Evolutionary conservation across 2,113 vertebrate species (phyloP).

Genomic region (Crocuta crocuta): DNA sequence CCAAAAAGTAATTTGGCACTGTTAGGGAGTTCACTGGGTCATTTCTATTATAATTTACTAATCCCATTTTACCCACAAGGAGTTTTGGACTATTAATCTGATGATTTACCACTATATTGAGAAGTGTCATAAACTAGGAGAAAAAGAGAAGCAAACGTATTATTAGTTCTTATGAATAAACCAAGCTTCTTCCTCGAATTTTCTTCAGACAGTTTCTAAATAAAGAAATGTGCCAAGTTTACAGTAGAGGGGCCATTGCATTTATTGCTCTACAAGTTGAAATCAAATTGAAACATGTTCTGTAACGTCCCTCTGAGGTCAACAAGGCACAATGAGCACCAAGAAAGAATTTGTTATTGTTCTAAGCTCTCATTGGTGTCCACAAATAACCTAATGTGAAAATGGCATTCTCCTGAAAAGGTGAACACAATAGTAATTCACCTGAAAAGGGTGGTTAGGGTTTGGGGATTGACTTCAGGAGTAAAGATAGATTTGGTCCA

Average conservation of each 20-base stretch:
- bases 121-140: background rate
- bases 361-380: background rate
- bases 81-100: background rate
- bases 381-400: background rate
- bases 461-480: background rate
- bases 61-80: slow-evolving; percentile 14
- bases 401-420: background rate
- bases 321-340: background rate
- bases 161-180: background rate
- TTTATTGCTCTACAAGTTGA: background rate
- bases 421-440: background rate
- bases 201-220: slow-evolving; percentile 44
- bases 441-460: background rate
- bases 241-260: background rate
- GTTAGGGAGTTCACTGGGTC: background rate
- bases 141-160: slow-evolving; percentile 36
- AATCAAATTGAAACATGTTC: background rate
- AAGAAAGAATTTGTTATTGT: background rate
- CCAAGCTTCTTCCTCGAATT: background rate
- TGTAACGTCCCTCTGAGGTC: background rate
- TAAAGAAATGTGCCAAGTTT: background rate
- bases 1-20: background rate
- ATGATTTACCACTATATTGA: background rate
- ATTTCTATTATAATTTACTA: background rate
- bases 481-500: background rate